Percentiles rank a stretch among this genome's conserved stretches.
phyloP scores from a whole-genome alignment of 2,113 vertebrate species.

The Anoplopoma fimbria region DNA sequence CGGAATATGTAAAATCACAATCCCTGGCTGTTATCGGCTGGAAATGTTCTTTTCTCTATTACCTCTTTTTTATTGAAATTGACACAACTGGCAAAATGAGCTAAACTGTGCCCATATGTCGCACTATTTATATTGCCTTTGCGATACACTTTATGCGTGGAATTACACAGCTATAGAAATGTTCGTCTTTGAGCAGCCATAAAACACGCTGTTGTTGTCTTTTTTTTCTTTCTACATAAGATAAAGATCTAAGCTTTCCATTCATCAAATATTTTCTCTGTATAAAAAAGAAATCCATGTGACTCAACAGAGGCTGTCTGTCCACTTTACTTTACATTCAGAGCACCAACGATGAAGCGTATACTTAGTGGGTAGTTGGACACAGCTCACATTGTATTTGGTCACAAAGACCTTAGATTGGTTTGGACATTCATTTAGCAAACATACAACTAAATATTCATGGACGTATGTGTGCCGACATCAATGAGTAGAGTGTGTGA shows the following conservation, averaged over 20 bases:
- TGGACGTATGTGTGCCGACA: constrained; percentile 54
- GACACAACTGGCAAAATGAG: neutral
- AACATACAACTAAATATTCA: constrained; percentile 66
- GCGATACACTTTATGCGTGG: neutral
- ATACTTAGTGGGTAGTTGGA: constrained; percentile 25
- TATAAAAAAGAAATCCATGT: constrained; percentile 39
- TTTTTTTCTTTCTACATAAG: neutral
- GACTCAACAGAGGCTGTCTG: constrained; percentile 17
- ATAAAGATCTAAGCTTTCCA: neutral
- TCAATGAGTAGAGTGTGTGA: constrained; percentile 70
- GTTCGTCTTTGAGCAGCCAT: constrained; percentile 6
- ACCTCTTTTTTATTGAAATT: neutral
- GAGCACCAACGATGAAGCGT: constrained; percentile 36
- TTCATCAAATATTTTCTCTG: constrained; percentile 24
- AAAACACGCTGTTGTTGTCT: neutral
- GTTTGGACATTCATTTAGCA: constrained; percentile 58
- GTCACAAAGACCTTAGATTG: constrained; percentile 47
- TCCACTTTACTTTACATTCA: constrained; percentile 33
- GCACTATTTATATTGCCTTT: neutral
- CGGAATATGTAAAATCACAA: neutral
- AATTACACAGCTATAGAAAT: constrained; percentile 4
- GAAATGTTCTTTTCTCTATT: neutral
- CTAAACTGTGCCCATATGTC: neutral
- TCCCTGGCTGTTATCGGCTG: neutral
- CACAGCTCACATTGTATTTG: constrained; percentile 56